A percentile compares a stretch with the other conserved stretches of the same genome.
Evolutionary conservation across 2,113 vertebrate genomes (phyloP).

Genomic region (Sorex araneus): DNA sequence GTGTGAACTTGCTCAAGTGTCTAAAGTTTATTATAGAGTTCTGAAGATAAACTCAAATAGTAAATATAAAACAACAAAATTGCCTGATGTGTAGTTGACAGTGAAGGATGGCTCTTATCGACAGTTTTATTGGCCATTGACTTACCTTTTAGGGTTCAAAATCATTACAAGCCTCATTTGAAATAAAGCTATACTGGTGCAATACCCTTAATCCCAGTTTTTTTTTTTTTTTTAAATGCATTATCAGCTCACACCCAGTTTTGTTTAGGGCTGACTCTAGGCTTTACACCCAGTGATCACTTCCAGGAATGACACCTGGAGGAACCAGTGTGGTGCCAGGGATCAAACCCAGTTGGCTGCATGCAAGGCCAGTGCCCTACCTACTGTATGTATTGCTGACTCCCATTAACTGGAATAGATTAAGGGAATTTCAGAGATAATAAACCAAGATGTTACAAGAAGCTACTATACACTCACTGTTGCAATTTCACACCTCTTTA

Average conservation of each 20-base stretch:
- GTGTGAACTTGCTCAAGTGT: neutral
- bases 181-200: conserved; percentile 20
- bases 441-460: no score
- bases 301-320: no score
- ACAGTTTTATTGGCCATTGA: neutral
- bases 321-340: no score
- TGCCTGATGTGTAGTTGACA: neutral
- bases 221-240: neutral
- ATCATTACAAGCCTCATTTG: neutral
- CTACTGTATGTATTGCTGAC: no score
- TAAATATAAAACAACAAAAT: neutral
- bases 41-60: conserved; percentile 29
- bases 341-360: no score
- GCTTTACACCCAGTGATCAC: no score
- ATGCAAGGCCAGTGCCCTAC: no score
- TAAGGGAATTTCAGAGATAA: no score
- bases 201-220: neutral
- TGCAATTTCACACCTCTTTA: neutral
- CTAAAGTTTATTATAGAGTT: conserved; percentile 17
- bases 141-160: conserved; percentile 39
- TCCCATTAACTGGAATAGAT: no score
- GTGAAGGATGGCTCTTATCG: conserved; percentile 9
- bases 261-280: no score
- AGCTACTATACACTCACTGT: no score
- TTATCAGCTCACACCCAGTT: no score